Percentiles rank a stretch among this genome's conserved stretches.
Evolutionary conservation across 2,113 vertebrate species (phyloP).

Genomic region (Nestor notabilis): DNA sequence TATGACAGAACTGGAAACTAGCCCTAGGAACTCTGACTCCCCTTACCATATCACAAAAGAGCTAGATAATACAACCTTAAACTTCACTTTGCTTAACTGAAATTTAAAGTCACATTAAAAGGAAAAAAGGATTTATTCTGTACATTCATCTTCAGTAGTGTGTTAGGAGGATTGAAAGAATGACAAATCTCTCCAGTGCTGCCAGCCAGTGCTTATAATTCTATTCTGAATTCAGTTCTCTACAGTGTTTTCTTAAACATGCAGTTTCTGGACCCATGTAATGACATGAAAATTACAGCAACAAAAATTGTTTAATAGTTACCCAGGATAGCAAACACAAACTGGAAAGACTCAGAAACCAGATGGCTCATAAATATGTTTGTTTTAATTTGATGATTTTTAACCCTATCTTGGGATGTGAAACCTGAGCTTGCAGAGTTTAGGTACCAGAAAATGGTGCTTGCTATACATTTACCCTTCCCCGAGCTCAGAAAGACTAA

Average conservation of each 20-base stretch:
- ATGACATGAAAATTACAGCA: conserved; percentile 62
- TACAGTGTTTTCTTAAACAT: conserved; percentile 44
- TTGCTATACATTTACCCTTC: not conserved
- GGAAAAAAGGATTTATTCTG: not conserved
- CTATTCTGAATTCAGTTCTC: not conserved
- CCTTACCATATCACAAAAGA: not conserved
- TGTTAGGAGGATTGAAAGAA: not conserved
- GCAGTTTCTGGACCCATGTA: conserved; percentile 35
- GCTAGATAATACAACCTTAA: not conserved
- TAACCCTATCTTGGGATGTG: conserved; percentile 20
- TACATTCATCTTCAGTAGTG: not conserved
- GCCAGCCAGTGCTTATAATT: conserved; percentile 31
- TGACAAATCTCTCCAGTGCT: not conserved
- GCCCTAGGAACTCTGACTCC: not conserved
- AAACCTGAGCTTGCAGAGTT: conserved; percentile 9
- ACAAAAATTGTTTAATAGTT: conserved; percentile 62
- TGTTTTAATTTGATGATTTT: conserved; percentile 37
- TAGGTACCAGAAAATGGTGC: not conserved
- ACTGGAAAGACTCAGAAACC: conserved; percentile 54
- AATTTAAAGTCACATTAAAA: not conserved
- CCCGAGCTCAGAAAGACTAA: not conserved
- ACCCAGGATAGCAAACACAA: conserved; percentile 57
- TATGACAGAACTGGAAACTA: not conserved
- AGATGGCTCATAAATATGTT: conserved; percentile 65
- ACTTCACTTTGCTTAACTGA: not conserved